phyloP scores from a whole-genome alignment of 2,888 invertebrate genomes.

The Meloe dianella region DNA sequence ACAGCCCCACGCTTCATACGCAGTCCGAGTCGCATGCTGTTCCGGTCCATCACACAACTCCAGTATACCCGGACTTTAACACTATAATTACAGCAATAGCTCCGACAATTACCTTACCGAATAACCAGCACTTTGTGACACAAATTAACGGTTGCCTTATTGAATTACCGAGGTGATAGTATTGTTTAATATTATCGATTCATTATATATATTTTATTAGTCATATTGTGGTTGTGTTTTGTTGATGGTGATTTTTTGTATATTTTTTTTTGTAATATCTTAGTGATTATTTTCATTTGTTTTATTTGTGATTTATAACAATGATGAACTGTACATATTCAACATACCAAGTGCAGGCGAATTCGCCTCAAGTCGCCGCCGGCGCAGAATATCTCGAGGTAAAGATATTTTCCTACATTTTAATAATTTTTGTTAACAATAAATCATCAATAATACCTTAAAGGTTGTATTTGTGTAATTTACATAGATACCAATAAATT shows the following conservation, averaged over 20 bases:
- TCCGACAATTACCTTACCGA: constrained; percentile 48
- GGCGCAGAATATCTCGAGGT: constrained; percentile 58
- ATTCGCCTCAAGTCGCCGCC: constrained; percentile 53
- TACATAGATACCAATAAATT: too few relatives aligned
- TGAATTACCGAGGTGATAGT: constrained; percentile 33
- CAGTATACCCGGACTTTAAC: constrained; percentile 25
- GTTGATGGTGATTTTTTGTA: constrained; percentile 17
- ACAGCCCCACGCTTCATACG: constrained; percentile 37
- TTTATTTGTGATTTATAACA: constrained; percentile 18
- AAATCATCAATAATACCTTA: constrained; percentile 3
- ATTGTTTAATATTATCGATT: constrained; percentile 5
- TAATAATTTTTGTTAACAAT: constrained; percentile 22
- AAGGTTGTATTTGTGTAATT: too few relatives aligned
- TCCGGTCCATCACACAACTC: constrained; percentile 47
- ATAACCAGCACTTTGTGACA: constrained; percentile 51
- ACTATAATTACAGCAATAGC: constrained; percentile 45
- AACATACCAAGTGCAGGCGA: constrained; percentile 56
- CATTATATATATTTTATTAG: constrained; percentile 40
- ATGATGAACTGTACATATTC: constrained; percentile 54
- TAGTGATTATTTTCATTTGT: background rate
- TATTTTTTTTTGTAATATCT: constrained; percentile 12
- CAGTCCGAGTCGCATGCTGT: constrained; percentile 46
- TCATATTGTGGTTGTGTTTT: constrained; percentile 30
- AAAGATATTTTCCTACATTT: constrained; percentile 24
- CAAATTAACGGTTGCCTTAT: constrained; percentile 51